Percentiles rank a stretch among this genome's conserved stretches.
These are phyloP conservation scores for Sceloporus tristichus DNA, from an alignment of 2,113 vertebrate genomes.

Conservation along the genomic window DNA sequence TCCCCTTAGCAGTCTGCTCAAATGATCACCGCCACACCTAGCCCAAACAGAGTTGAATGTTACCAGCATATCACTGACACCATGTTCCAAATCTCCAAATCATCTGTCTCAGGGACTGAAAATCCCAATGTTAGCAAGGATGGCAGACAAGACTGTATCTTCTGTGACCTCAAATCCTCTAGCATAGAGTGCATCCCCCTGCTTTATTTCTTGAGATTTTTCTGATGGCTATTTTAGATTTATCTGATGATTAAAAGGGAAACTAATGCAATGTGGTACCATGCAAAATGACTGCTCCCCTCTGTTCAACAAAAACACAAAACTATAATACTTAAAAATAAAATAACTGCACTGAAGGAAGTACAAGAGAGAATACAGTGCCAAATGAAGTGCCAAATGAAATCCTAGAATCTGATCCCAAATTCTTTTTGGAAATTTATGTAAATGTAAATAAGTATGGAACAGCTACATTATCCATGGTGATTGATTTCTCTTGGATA, in stretches of 20 bases:
- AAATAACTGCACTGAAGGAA: background rate
- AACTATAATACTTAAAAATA: background rate
- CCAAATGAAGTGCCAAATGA: rapidly evolving
- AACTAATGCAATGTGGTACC: no score
- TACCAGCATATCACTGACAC: background rate
- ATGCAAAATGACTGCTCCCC: background rate
- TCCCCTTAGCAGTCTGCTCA: background rate
- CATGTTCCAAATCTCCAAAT: background rate
- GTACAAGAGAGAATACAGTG: background rate
- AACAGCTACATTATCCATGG: background rate
- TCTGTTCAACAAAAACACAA: rapidly evolving
- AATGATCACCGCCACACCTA: background rate
- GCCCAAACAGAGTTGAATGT: background rate
- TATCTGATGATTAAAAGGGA: background rate
- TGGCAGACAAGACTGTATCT: background rate
- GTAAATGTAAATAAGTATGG: slow-evolving; percentile 40
- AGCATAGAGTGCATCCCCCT: background rate
- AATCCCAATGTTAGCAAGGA: background rate
- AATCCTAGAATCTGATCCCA: background rate
- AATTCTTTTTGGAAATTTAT: slow-evolving; percentile 16
- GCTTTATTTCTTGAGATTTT: background rate
- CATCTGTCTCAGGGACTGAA: background rate
- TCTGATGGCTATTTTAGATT: background rate
- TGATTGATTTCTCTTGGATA: slow-evolving; percentile 54
- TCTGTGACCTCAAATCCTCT: background rate